Base-by-base conservation (phyloP, 1,140 invertebrate species). In the Plectus sambesii region DNA sequence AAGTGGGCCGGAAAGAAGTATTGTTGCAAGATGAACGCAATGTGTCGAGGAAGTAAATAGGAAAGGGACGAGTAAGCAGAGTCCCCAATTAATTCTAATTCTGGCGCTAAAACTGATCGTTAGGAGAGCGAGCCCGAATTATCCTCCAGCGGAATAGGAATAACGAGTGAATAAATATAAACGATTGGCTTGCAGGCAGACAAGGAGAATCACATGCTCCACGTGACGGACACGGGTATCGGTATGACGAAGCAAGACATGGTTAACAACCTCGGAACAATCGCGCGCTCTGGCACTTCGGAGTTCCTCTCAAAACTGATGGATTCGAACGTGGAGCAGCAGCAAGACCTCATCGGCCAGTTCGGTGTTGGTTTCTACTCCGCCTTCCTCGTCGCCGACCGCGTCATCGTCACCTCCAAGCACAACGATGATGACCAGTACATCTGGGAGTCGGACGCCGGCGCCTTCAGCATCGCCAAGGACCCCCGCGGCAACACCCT, bases 311-410 rank as follows among this genome's bases (percentile, higher is more conserved):
- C 81, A 15, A 94, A 94, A 73, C 82, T 97, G 76, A 82, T 87
- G 64, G 85, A 88, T 42, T 51, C 69, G 0, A 73, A 67, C 47
- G n/a, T 70, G 20, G 79, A 89, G 86, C 68, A 85, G 83, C 38
- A 74, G 61, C 61, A 68, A 53, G 75, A 77, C 60, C 60, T 77
- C 22, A 77, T 77, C 62, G 75, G 75, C 44, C 87, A 96, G 72
- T 97, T 96, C 74, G 90, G 90, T 72, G 90, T 96, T 60, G 90
- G 90, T 38, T 96, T 96, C 72, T 97, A 97, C 69, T 94, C 90
- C 0, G 80, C 90, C 3, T 99, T 98, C 74, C 76, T 99, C 55
- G 87, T 92, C 35, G 86, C 87, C 3, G 84, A 79, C 55, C 65
- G 71, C 43, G 87, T 94, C 27, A 79, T 87, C 36, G 94, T 99